Conservation (phyloP, 2,113 vertebrate species). For the Mastomys coucha region DNA sequence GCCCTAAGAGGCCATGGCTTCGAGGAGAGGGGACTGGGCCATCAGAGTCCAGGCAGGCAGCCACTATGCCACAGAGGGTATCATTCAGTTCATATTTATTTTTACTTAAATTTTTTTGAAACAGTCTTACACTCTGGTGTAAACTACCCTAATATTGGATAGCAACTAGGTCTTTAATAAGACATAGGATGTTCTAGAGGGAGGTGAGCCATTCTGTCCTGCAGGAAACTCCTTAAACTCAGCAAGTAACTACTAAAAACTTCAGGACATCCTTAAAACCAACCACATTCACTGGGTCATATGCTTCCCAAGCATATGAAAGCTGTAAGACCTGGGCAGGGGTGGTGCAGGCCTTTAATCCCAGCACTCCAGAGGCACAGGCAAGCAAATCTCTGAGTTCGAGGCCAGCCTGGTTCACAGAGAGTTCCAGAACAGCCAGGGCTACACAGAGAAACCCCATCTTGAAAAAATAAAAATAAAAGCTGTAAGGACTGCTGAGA, state of each 20-base stretch:
- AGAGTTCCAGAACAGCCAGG: background rate
- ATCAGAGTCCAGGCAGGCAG: background rate
- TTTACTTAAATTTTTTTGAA: background rate
- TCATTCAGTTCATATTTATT: background rate
- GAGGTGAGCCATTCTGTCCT: background rate
- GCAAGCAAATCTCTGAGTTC: background rate
- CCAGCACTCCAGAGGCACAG: background rate
- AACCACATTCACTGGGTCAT: background rate
- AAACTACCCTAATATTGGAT: background rate
- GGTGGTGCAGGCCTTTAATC: background rate
- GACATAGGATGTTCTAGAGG: background rate
- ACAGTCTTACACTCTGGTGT: background rate
- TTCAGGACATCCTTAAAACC: background rate
- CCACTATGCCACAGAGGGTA: background rate
- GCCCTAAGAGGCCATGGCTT: no score
- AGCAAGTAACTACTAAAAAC: background rate
- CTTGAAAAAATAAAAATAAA: background rate
- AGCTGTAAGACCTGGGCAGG: no score
- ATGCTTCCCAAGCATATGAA: background rate
- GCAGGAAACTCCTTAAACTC: background rate
- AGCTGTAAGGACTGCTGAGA: background rate
- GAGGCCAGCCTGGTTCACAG: background rate
- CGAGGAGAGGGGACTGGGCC: background rate
- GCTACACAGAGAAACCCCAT: background rate
- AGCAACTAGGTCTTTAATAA: background rate